A percentile compares a stretch with the other conserved stretches of the same genome.
These are phyloP conservation scores for Nibea albiflora DNA, from an alignment of 2,113 vertebrate species.

Conservation along the genomic window DNA sequence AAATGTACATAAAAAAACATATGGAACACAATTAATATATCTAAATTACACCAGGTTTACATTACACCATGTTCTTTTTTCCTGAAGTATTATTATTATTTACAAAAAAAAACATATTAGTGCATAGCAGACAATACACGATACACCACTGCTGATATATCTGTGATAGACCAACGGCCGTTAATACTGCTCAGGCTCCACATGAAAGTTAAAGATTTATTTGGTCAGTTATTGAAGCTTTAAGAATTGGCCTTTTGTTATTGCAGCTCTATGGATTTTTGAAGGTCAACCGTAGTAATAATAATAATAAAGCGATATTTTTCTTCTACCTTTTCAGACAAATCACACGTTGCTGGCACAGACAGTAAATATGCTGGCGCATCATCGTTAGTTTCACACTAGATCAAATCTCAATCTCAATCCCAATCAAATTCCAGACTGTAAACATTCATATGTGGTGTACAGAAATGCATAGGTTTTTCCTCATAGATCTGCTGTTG, in stretches of 20 bases:
- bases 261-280: background rate
- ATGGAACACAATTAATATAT: too few relatives aligned
- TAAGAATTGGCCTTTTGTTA: background rate
- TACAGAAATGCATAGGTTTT: conserved; percentile 1
- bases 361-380: background rate
- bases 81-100: too few relatives aligned
- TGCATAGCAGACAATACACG: too few relatives aligned
- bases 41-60: too few relatives aligned
- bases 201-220: too few relatives aligned
- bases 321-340: background rate
- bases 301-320: background rate
- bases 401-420: background rate
- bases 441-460: conserved; percentile 3
- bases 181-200: too few relatives aligned
- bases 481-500: background rate
- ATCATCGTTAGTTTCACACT: background rate
- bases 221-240: background rate
- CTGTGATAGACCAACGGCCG: too few relatives aligned
- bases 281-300: background rate
- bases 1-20: too few relatives aligned
- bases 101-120: too few relatives aligned
- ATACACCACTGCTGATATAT: too few relatives aligned
- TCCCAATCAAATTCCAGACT: background rate
- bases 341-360: background rate
- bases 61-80: too few relatives aligned